Evolutionary conservation across 2,888 invertebrate genomes (phyloP).

Genomic region (Marronus borbonicus): DNA sequence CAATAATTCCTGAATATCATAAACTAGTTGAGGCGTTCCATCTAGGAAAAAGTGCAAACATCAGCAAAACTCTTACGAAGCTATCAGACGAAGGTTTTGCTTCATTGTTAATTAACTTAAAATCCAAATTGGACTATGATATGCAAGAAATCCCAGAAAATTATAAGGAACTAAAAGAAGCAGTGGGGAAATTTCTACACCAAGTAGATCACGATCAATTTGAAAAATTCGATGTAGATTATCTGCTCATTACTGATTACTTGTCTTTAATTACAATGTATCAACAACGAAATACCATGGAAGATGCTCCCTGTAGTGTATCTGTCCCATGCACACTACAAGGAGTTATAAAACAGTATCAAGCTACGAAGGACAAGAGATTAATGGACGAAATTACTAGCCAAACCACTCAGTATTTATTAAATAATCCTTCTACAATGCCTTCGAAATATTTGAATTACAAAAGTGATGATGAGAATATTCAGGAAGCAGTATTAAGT

Average conservation of each 20-base stretch:
- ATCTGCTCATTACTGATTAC: constrained; percentile 62
- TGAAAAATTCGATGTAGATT: constrained; percentile 58
- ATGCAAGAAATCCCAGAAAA: constrained; percentile 57
- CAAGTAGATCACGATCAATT: constrained; percentile 41
- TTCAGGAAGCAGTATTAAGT: constrained; percentile 17
- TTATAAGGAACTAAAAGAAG: constrained; percentile 54
- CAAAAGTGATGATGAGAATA: constrained; percentile 11
- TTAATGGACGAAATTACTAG: constrained; percentile 63
- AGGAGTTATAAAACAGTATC: constrained; percentile 60
- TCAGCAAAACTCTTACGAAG: constrained; percentile 53
- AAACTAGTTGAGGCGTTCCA: constrained; percentile 58
- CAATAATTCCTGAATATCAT: constrained; percentile 55
- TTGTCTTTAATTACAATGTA: constrained; percentile 57
- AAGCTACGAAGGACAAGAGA: constrained; percentile 58
- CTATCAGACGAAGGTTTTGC: constrained; percentile 51
- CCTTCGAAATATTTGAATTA: constrained; percentile 56
- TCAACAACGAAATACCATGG: constrained; percentile 47
- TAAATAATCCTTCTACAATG: constrained; percentile 59
- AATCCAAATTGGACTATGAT: constrained; percentile 57
- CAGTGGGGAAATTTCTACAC: constrained; percentile 39
- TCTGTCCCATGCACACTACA: constrained; percentile 61
- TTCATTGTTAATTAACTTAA: constrained; percentile 58
- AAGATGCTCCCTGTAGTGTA: constrained; percentile 45
- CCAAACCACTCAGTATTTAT: constrained; percentile 59
- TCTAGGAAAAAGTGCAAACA: constrained; percentile 51